phyloP scores from a whole-genome alignment of 2,888 invertebrate genomes.

The Cabera pusaria region DNA sequence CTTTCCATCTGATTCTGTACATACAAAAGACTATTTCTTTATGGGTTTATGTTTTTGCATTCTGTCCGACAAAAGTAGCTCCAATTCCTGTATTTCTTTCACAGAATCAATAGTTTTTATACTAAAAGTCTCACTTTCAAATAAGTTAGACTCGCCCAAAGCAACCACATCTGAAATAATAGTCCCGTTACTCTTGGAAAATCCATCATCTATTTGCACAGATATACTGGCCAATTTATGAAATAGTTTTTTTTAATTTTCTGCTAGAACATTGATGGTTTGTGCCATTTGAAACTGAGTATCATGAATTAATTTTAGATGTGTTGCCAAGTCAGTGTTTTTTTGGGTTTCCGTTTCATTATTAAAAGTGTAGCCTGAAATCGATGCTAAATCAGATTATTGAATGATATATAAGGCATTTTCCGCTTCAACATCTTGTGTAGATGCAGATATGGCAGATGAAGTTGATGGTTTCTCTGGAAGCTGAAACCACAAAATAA shows the following conservation, averaged over 20 bases:
- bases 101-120: conserved; percentile 18
- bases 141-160: conserved; percentile 15
- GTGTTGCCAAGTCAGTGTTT: too few relatives aligned
- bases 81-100: conserved; percentile 21
- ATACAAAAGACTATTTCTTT: conserved; percentile 11
- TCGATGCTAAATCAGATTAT: too few relatives aligned
- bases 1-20: conserved; percentile 16
- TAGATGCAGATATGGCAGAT: too few relatives aligned
- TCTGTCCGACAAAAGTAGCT: conserved; percentile 16
- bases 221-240: conserved; percentile 19
- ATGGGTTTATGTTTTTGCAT: conserved; percentile 16
- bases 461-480: too few relatives aligned
- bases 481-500: too few relatives aligned
- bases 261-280: conserved; percentile 13
- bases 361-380: too few relatives aligned
- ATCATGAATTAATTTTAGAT: too few relatives aligned
- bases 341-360: too few relatives aligned
- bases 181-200: conserved; percentile 13
- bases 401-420: too few relatives aligned
- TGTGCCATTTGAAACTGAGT: too few relatives aligned
- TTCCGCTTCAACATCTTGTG: too few relatives aligned
- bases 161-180: conserved; percentile 16
- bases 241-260: conserved; percentile 11
- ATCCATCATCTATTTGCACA: conserved; percentile 17
- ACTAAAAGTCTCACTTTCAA: conserved; percentile 15